Evolutionary conservation across 2,888 invertebrate species (phyloP).

Genomic region (Coelogynopora nodosa): DNA sequence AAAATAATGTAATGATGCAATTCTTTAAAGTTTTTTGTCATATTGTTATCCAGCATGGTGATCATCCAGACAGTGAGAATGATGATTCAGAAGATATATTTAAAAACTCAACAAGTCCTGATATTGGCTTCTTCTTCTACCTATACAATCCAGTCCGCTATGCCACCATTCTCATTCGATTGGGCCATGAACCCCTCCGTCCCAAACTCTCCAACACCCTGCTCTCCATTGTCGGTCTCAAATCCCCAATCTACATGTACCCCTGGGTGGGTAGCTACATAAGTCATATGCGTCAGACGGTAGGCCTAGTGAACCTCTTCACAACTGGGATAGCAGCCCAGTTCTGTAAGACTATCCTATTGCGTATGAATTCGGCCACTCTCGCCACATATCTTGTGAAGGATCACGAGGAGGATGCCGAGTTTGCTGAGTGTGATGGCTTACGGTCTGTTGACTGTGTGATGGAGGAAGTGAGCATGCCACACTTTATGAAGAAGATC

Average conservation of each 20-base stretch:
- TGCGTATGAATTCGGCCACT: neutral
- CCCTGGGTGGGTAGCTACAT: slow-evolving; percentile 38
- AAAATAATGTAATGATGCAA: too few species aligned
- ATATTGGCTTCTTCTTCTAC: neutral
- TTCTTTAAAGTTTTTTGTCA: too few species aligned
- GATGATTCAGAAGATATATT: neutral
- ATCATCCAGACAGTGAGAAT: neutral
- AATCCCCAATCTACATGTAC: neutral
- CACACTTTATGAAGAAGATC: neutral
- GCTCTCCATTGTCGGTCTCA: slow-evolving; percentile 20
- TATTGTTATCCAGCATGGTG: too few species aligned
- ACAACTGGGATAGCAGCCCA: slow-evolving; percentile 33
- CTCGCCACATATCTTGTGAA: neutral
- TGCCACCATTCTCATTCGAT: slow-evolving; percentile 27
- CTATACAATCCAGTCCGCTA: slow-evolving; percentile 26
- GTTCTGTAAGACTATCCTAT: neutral
- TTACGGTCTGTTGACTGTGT: neutral
- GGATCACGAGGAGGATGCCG: neutral
- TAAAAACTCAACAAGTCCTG: neutral
- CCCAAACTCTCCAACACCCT: slow-evolving; percentile 14
- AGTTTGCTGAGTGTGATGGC: neutral
- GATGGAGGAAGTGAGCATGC: neutral
- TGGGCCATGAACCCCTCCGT: slow-evolving; percentile 20
- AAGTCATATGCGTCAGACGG: neutral
- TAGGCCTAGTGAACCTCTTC: neutral